phyloP scores from a whole-genome alignment of 2,113 vertebrate species.

The Myanophis thanlyinensis region DNA sequence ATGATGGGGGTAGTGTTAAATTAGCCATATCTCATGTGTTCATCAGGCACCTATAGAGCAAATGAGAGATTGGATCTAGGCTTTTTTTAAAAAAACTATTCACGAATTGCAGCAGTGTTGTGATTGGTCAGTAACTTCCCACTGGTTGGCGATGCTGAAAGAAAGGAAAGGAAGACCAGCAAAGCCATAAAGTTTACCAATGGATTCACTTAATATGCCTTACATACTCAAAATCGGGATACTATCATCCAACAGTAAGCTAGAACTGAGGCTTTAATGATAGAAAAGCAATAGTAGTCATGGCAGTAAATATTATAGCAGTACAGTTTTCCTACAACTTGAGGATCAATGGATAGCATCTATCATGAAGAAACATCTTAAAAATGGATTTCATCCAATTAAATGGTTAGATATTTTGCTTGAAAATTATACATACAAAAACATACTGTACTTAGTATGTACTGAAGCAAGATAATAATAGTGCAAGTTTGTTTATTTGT shows the following conservation, averaged over 20 bases:
- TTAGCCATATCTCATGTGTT: background rate
- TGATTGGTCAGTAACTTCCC: background rate
- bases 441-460: background rate
- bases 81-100: background rate
- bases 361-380: background rate
- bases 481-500: background rate
- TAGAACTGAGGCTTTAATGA: background rate
- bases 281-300: background rate
- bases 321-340: background rate
- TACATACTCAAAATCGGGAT: background rate
- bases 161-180: background rate
- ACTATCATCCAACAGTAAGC: background rate
- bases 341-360: background rate
- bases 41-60: background rate
- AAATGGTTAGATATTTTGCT: background rate
- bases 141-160: background rate
- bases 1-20: background rate
- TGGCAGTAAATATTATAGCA: background rate
- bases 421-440: background rate
- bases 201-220: background rate
- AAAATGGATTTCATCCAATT: background rate
- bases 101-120: background rate
- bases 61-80: background rate
- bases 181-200: background rate
- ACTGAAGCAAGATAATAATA: background rate